Evolutionary conservation across 1,140 invertebrate genomes (phyloP), one percentile per base, ranked within the genome.

Genomic region (Lordiphosa clarofinis): DNA sequence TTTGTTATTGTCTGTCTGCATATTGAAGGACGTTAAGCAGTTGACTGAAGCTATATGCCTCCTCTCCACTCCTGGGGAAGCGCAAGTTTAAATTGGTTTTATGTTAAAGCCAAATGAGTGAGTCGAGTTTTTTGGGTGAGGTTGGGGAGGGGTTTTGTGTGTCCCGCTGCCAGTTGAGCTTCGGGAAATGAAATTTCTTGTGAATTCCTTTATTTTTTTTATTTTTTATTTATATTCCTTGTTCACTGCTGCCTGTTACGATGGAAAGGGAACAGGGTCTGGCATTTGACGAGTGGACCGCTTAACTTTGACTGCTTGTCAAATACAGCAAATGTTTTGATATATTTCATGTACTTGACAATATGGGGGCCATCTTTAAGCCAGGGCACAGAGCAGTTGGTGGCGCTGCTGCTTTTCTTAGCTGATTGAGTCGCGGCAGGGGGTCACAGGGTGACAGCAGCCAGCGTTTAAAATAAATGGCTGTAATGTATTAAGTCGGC

Each of bases 91-190:
- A 82, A 82, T 82, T 82, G 78, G 76, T 82, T 82, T 82, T 82
- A 82, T 84, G 76, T 82, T 82, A 78, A 82, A 82, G 78, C 76
- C 78, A 82, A 82, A 82, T 82, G 72, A 82, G 73, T 78, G 74
- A 61, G 47, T 62, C 48, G 13, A 47, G 53, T 19, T 62, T 50
- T 56, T 46, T 8, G 5, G 12, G 9, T 19, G 13, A 21, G 36
- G 24, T 15, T 24, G 21, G 15, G 8, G 5, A n/a, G 33, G 28
- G 11, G 53, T 12, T 8, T 40, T 47, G 33, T 47, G 35, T 37
- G 44, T 60, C 19, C 42, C 42, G 39, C 47, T 81, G 54, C 61
- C 67, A 63, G 76, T 81, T 64, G 68, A 73, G 56, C 68, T 65
- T 50, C 76, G 76, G 76, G 76, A 82, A 82, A 82, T 82, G 78